phyloP scores from a whole-genome alignment of 2,888 invertebrate genomes.

The Microlaimidae sp. region DNA sequence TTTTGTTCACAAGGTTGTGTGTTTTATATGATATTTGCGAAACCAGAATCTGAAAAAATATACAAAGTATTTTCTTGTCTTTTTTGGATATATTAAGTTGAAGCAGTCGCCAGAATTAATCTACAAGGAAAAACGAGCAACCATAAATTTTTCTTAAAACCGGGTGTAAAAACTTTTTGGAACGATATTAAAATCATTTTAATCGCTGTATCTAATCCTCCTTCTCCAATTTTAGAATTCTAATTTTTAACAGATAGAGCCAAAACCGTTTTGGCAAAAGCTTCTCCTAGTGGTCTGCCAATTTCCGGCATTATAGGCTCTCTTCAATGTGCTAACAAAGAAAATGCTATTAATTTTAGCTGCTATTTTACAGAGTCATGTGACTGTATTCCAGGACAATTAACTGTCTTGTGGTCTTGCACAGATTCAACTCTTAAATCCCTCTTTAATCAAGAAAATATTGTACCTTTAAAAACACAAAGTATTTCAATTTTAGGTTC shows the following conservation, averaged over 20 bases:
- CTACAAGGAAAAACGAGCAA: not conserved
- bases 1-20: not conserved
- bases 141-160: not conserved
- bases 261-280: not conserved
- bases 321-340: not conserved
- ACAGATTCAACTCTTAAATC: too few species aligned
- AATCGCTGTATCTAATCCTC: constrained; percentile 2
- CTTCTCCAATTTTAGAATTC: not conserved
- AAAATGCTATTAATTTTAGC: not conserved
- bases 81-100: not conserved
- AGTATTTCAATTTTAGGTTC: too few species aligned
- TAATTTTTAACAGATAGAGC: constrained; percentile 9
- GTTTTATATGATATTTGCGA: too few species aligned
- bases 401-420: not conserved
- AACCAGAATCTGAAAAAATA: too few species aligned
- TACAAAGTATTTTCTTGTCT: constrained; percentile 11
- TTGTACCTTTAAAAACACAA: too few species aligned
- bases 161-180: not conserved
- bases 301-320: not conserved
- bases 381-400: not conserved
- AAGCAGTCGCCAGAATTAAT: not conserved
- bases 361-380: constrained; percentile 7
- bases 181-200: not conserved
- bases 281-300: not conserved
- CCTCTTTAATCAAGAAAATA: too few species aligned